Percentiles rank a stretch among this genome's conserved stretches.
phyloP scores from a whole-genome alignment of 2,797 vertebrate genomes.

The Coranthus polyacanthus region DNA sequence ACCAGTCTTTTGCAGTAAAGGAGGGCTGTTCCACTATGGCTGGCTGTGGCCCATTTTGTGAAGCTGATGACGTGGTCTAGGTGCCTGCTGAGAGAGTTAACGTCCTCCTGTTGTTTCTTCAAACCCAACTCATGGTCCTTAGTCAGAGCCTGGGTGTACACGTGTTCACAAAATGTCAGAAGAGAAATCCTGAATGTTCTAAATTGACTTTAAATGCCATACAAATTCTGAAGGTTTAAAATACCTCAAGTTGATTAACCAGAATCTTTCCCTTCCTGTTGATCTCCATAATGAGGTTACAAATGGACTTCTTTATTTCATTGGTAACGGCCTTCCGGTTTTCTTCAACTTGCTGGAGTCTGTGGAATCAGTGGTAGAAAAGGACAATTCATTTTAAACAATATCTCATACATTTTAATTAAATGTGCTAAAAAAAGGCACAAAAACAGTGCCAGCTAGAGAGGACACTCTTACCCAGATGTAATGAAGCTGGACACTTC shows the following conservation, averaged over 20 bases:
- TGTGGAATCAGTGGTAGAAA: conserved; percentile 55
- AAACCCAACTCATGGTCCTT: conserved; percentile 91
- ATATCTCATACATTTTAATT: background rate
- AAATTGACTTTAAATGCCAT: background rate
- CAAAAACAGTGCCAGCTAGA: background rate
- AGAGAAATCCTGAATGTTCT: rapidly evolving
- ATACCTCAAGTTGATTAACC: conserved; percentile 95
- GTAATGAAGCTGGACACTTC: conserved; percentile 93
- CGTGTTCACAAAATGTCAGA: background rate
- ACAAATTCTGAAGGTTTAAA: background rate
- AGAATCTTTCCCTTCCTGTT: conserved; percentile 98
- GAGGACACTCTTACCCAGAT: conserved; percentile 85
- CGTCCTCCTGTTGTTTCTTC: conserved; percentile 93
- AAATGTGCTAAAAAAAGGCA: background rate
- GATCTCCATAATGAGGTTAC: conserved; percentile 97
- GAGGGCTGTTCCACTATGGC: conserved; percentile 92
- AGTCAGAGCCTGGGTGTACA: conserved; percentile 82
- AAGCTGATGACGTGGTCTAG: conserved; percentile 97
- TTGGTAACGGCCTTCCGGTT: conserved; percentile 96
- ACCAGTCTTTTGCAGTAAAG: conserved; percentile 99
- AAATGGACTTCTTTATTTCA: conserved; percentile 98
- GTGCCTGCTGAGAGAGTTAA: conserved; percentile 90
- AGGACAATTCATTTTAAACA: background rate
- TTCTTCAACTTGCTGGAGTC: conserved; percentile 97
- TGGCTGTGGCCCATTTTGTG: conserved; percentile 95